Conservation (phyloP, 2,888 invertebrate genomes). For the Torymus auratus region DNA sequence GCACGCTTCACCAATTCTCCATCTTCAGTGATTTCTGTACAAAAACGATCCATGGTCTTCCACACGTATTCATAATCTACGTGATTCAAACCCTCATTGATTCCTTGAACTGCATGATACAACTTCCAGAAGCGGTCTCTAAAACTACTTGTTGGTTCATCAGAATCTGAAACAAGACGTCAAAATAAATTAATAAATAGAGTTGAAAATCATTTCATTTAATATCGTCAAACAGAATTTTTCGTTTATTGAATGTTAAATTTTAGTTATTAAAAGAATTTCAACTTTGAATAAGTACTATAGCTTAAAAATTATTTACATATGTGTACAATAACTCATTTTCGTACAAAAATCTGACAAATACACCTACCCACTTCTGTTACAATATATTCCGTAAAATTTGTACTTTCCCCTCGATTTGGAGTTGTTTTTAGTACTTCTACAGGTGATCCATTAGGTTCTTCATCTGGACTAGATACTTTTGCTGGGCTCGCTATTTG, state of each 20-base stretch:
- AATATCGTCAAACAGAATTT: neutral
- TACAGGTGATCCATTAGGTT: slow-evolving; percentile 39
- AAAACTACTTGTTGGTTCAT: slow-evolving; percentile 43
- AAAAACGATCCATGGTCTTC: slow-evolving; percentile 60
- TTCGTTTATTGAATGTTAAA: no score
- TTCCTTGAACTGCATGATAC: slow-evolving; percentile 60
- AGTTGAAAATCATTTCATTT: neutral
- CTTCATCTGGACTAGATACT: neutral
- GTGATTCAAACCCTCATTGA: slow-evolving; percentile 63
- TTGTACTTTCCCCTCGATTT: slow-evolving; percentile 29
- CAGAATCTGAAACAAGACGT: slow-evolving; percentile 56
- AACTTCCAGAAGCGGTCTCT: slow-evolving; percentile 64
- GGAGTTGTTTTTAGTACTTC: neutral
- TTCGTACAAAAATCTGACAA: neutral
- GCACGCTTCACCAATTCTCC: slow-evolving; percentile 58
- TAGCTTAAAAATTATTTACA: no score
- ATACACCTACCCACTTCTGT: slow-evolving; percentile 16
- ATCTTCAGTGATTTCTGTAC: slow-evolving; percentile 47
- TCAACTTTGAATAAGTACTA: no score
- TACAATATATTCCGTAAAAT: slow-evolving; percentile 34
- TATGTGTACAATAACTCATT: neutral
- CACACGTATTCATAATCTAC: slow-evolving; percentile 65
- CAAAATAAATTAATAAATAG: no score
- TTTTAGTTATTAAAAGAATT: no score
- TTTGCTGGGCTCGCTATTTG: neutral